Base-by-base conservation (phyloP, 2,888 invertebrate genomes). In the Blastobasis lacticolella region DNA sequence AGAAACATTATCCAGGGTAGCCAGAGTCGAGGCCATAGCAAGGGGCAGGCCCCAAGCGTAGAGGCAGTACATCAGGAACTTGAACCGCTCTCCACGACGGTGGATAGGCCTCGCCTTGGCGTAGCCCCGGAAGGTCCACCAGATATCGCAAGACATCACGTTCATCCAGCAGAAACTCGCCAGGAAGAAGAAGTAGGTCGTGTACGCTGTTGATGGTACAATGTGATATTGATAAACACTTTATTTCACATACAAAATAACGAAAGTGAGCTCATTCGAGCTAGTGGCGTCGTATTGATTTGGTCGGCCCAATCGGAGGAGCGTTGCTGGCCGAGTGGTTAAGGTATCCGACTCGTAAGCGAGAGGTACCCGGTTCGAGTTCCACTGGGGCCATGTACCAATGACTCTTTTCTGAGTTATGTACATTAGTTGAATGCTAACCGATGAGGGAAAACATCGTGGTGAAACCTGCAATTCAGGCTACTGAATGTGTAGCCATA, bases 111-210 rank as follows among this genome's bases (percentile, higher is more conserved):
- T 75, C 1, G 86, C 81, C 57, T 84, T 84, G 1, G 84, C 84
- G 57, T 83, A 84, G 5, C 85, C 84, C 51, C 86, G 83, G 59
- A 87, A 87, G 5, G 87, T 86, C 82, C 84, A 85, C 85, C 85
- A 86, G 51, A 86, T 82, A 46, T 86, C 86, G 54, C 72, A 77
- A 0, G 84, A 84, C 86, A 86, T 86, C 4, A 85, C 70, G 53
- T 73, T 85, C 81, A 86, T 82, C 86, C 86, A 86, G 50, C 78
- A 82, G 59, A 85, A 86, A n/a, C 73, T 71, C 4, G 85, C 69
- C 58, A 85, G 51, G 43, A 86, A 74, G 57, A 65, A 79, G 59
- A 63, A 86, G 54, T 85, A 84, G 2, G 70, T 71, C 0, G 56
- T 10, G 51, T 69, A 60, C 2, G 77, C 84, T 85, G 72, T 41